These are phyloP conservation scores for Triplophysa rosa DNA, from an alignment of 2,113 vertebrate genomes.

Conservation along the genomic window DNA sequence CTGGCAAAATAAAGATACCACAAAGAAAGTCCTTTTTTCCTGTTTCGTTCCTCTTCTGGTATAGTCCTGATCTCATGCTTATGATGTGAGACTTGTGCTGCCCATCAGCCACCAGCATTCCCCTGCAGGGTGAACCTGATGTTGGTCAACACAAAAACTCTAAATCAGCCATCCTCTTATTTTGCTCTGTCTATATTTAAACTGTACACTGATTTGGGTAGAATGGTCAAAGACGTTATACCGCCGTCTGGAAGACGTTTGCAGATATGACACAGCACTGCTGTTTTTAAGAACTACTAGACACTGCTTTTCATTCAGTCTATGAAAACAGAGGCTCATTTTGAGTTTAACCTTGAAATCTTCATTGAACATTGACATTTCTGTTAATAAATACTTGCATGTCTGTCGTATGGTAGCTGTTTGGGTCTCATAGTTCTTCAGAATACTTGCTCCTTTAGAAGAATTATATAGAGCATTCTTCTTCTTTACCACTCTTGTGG, in stretches of 20 bases:
- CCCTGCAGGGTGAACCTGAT: constrained; percentile 31
- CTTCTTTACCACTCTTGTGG: too few species aligned
- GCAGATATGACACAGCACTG: not conserved
- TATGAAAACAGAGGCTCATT: too few species aligned
- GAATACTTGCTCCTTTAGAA: too few species aligned
- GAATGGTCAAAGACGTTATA: constrained; percentile 3
- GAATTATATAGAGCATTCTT: too few species aligned
- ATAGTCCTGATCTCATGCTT: constrained; percentile 25
- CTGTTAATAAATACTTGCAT: too few species aligned
- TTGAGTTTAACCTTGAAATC: too few species aligned
- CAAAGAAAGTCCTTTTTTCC: constrained; percentile 44
- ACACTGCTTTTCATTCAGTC: too few species aligned
- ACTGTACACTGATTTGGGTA: not conserved
- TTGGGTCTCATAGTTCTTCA: too few species aligned
- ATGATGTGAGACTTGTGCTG: not conserved
- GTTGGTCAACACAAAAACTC: constrained; percentile 44
- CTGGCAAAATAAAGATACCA: constrained; percentile 43
- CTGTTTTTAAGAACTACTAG: not conserved
- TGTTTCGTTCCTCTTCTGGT: not conserved
- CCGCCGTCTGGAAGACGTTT: not conserved
- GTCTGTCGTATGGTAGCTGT: too few species aligned
- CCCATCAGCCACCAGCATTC: constrained; percentile 26
- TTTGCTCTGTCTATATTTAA: constrained; percentile 46
- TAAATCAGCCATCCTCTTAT: constrained; percentile 29
- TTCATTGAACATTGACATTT: too few species aligned